Conservation (phyloP, 2,797 vertebrate species). For the Knipowitschia caucasica region DNA sequence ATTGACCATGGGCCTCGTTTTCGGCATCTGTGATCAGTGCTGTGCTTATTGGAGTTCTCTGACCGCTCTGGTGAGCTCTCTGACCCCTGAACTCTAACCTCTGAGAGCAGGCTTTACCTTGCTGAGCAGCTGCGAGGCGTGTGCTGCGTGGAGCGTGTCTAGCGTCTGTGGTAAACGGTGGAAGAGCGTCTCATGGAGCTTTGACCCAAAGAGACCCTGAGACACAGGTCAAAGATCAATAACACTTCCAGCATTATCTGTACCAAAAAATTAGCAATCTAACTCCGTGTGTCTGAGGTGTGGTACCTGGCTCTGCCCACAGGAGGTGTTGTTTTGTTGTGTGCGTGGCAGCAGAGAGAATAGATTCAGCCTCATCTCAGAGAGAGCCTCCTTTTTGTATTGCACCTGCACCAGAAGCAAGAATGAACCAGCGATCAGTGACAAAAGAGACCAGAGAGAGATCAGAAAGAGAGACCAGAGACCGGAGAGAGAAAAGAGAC, state of each 20-base stretch:
- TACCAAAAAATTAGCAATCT: too few relatives aligned
- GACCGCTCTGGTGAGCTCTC: too few relatives aligned
- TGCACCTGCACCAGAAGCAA: conserved; percentile 42
- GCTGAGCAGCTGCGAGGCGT: conserved; percentile 82
- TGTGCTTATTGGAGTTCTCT: too few relatives aligned
- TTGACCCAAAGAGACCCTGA: too few relatives aligned
- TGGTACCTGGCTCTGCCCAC: conserved; percentile 60
- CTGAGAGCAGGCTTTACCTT: conserved; percentile 65
- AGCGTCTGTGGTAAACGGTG: conserved; percentile 83
- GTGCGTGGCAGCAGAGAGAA: conserved; percentile 78
- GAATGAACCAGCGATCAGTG: too few relatives aligned
- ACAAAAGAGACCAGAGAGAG: not conserved
- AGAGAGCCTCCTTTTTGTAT: conserved; percentile 55
- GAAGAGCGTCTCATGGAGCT: conserved; percentile 75
- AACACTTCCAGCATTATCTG: too few relatives aligned
- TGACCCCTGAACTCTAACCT: not conserved
- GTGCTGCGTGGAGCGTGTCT: conserved; percentile 81
- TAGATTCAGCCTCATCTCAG: conserved; percentile 50
- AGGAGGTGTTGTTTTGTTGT: conserved; percentile 75
- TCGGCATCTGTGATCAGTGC: too few relatives aligned
- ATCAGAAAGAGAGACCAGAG: too few relatives aligned
- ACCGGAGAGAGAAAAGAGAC: not conserved
- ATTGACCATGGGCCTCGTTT: too few relatives aligned
- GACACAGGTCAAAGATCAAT: not conserved
- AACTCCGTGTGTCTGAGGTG: too few relatives aligned